Evolutionary conservation across 2,888 invertebrate species (phyloP).

Genomic region (Deilephila porcellus): DNA sequence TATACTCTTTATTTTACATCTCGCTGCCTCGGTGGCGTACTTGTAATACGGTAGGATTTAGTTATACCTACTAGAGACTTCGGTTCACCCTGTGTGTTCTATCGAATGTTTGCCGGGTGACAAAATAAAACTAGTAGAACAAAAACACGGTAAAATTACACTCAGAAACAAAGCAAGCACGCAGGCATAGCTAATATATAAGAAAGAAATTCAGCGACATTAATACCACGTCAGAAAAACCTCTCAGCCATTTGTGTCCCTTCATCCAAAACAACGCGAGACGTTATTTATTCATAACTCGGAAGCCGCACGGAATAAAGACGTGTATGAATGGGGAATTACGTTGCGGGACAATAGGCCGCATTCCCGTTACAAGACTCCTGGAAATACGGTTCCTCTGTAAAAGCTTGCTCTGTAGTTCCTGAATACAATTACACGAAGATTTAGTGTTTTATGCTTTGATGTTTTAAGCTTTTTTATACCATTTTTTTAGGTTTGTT

Average conservation of each 20-base stretch:
- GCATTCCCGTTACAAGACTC: background rate
- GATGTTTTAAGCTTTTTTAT: background rate
- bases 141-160: background rate
- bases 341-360: conserved; percentile 20
- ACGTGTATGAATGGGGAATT: conserved; percentile 32
- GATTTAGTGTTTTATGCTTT: background rate
- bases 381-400: background rate
- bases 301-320: conserved; percentile 43
- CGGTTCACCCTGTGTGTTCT: too few relatives aligned
- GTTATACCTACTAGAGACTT: too few relatives aligned
- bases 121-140: too few relatives aligned
- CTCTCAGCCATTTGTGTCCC: conserved; percentile 19
- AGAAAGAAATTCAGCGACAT: background rate
- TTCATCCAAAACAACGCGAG: conserved; percentile 35
- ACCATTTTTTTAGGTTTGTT: background rate
- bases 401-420: background rate
- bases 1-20: too few relatives aligned
- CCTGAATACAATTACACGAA: background rate
- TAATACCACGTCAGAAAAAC: conserved; percentile 12
- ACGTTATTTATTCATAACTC: conserved; percentile 43
- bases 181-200: background rate
- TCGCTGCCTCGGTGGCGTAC: too few relatives aligned
- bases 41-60: too few relatives aligned
- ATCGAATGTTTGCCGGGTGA: too few relatives aligned
- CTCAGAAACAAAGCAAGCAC: background rate